Conservation (phyloP, 2,113 vertebrate species). For the Taxidea taxus region DNA sequence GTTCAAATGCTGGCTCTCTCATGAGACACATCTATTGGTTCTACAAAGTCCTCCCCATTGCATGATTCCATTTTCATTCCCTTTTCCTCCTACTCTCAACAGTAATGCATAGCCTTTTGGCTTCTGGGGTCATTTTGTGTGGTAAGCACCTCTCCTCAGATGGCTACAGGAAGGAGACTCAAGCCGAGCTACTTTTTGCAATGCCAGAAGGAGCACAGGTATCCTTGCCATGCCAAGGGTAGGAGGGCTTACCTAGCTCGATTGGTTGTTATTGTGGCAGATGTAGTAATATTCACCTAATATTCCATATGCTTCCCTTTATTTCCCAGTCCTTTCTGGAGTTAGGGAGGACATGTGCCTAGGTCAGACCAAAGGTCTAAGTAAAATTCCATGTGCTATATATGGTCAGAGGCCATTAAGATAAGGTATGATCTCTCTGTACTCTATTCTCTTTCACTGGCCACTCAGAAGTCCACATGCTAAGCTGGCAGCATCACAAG, state of each 20-base stretch:
- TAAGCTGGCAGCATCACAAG: neutral
- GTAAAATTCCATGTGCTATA: neutral
- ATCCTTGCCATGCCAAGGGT: no score
- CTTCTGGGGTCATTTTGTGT: neutral
- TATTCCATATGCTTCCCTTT: neutral
- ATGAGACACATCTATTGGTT: neutral
- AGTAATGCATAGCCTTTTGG: neutral
- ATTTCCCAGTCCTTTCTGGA: neutral
- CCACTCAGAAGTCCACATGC: neutral
- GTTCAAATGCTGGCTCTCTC: neutral
- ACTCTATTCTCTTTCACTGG: neutral
- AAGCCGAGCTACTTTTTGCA: neutral
- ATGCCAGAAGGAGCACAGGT: neutral
- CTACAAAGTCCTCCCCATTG: neutral
- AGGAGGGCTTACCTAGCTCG: neutral
- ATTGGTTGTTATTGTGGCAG: neutral
- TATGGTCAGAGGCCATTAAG: neutral
- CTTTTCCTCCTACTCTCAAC: neutral
- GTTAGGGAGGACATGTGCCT: neutral
- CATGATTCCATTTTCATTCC: neutral
- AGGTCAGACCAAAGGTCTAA: neutral
- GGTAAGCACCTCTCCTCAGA: neutral
- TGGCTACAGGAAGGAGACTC: neutral
- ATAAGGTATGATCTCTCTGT: neutral
- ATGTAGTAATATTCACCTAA: neutral